phyloP scores from a whole-genome alignment of 2,888 invertebrate species.

The Eupeodes latifasciatus region DNA sequence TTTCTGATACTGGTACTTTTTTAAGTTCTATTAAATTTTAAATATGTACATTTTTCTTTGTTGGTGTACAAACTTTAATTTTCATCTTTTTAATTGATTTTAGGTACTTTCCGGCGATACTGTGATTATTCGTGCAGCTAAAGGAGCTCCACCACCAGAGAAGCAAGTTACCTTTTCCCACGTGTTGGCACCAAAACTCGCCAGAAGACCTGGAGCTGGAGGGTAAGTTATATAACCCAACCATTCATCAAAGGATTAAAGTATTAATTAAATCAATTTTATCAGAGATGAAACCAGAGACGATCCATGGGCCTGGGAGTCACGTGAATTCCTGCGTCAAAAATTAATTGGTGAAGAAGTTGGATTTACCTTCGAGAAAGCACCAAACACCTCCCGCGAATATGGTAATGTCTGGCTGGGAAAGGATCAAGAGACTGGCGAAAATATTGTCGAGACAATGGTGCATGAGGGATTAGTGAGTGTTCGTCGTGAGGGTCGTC shows the following conservation, averaged over 20 bases:
- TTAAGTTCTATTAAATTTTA: background rate
- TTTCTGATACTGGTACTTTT: background rate
- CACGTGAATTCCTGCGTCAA: constrained; percentile 96
- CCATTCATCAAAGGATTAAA: too few relatives aligned
- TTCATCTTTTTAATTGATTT: constrained; percentile 77
- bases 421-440: constrained; percentile 90
- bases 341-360: constrained; percentile 96
- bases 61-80: background rate
- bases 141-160: constrained; percentile 95
- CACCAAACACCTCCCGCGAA: constrained; percentile 92
- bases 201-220: constrained; percentile 87
- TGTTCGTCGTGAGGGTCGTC: constrained; percentile 89
- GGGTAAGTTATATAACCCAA: constrained; percentile 78
- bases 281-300: constrained; percentile 90
- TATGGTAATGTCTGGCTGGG: constrained; percentile 95
- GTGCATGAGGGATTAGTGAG: constrained; percentile 95
- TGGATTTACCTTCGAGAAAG: constrained; percentile 92
- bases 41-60: background rate
- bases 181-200: constrained; percentile 96
- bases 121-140: constrained; percentile 94
- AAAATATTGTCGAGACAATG: constrained; percentile 94
- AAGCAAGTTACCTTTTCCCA: constrained; percentile 95
- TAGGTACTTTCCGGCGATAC: constrained; percentile 98
- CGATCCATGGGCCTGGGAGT: constrained; percentile 99
- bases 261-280: background rate